Base-by-base conservation (phyloP, 2,113 vertebrate species). In the Grammomys dolichurus region DNA sequence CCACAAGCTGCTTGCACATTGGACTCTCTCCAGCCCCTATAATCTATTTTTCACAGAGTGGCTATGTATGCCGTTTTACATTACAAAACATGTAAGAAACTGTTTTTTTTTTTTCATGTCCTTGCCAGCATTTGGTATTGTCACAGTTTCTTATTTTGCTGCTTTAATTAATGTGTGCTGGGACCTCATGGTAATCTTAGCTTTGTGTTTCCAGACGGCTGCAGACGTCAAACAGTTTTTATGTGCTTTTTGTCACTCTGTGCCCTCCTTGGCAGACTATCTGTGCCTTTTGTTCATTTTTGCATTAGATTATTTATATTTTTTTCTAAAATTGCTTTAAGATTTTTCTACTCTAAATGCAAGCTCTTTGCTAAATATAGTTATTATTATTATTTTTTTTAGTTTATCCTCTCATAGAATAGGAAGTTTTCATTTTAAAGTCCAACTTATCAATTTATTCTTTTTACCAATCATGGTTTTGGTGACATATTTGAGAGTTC, bases 401-500 rank as follows among this genome's bases (percentile, higher is more conserved):
- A n/a, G 43, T 87, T 80, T 87, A 70, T 51, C 13, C n/a, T 48
- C 63, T 75, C 81, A 12, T 4, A 75, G 84, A 82, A 17, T 46
- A 20, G 54, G 72, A 80, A 46, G 16, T 73, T 92, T 82, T 48
- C 36, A 82, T 75, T 95, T 82, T 88, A 28, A 92, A 81, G 46
- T 88, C 36, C 7, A 40, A 17, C 46, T 86, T 91, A 51, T 51
- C 26, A 22, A 36, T 73, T 51, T 73, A 36, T 69, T 75, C 67
- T 63, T 73, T 73, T 43, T 36, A n/a, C 60, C 76, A 88, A 28
- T 56, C 26, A 7, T 46, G 26, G 19, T 36, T 46, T 43, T 75
- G 9, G 46, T 87, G 28, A 73, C 14, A 56, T 81, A 20, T 81
- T 81, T 88, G 73, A 89, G 33, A 75, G 19, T 40, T 82, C 56